Evolutionary conservation across 2,113 vertebrate species (phyloP), one percentile per base, ranked within the genome.

Genomic region (Callochromis pleurospilus): DNA sequence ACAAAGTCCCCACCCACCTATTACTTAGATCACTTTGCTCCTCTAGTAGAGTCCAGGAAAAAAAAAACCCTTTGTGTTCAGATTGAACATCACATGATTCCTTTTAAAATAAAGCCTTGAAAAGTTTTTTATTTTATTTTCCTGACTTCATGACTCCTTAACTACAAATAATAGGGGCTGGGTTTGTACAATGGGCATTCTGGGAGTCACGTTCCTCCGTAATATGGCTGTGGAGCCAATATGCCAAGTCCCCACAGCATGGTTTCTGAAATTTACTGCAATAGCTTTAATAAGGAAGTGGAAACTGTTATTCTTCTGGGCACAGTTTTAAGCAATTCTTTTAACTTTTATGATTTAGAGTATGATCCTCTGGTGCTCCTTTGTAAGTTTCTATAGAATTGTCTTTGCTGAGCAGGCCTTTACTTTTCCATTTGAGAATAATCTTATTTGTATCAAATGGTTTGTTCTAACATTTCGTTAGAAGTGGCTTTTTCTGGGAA

Each of bases 31-130:
- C 33, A 77, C 45, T 77, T n/a, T 51, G 45, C 45, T 49, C 17
- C 45, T 51, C 6, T 51, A 51, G 6, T 51, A 51, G 26, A 77
- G 15, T 33, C 26, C 73, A n/a, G 47, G 40, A 6, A 33, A 51
- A 73, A 19, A 3, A 2, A 0, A 0, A 29, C 6, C 6, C 45
- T 13, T 51, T 49, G 5, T n/a, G 10, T 12, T 51, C 6, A 19
- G 26, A 77, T 13, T 77, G 45, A 77, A 29, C 6, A 77, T 49
- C 47, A 77, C 29, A 31, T 12, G 6, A 33, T 49, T 31, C 26
- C 26, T 33, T 51, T 9, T 54, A 2, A 11, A 38, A 12, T 5
- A 79, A 70, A 42, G 3, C 53, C n/a, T 40, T 26, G 12, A 51
- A 17, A 89, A 45, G 14, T 70, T 49, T 14, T 54, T 31, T 68